Conservation (phyloP, 2,888 invertebrate species). For the Dascillus cervinus region DNA sequence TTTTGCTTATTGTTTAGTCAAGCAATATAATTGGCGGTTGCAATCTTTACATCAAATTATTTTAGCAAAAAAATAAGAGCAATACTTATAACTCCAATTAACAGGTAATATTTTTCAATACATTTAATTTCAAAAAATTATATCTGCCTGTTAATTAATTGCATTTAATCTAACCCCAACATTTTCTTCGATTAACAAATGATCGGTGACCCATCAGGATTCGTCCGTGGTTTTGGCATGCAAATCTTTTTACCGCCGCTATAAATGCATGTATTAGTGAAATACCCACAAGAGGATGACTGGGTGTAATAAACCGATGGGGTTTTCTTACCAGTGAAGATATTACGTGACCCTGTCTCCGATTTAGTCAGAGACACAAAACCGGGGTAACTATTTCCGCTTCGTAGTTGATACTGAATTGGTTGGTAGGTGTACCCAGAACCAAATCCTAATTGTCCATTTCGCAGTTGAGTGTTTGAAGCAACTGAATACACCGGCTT, state of each 20-base stretch:
- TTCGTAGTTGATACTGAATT: conserved; percentile 32
- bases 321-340: conserved; percentile 59
- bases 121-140: too few relatives aligned
- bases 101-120: too few relatives aligned
- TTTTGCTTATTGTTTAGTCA: too few relatives aligned
- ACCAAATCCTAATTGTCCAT: conserved; percentile 33
- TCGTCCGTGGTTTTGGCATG: conserved; percentile 69
- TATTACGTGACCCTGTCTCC: conserved; percentile 57
- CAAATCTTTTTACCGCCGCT: conserved; percentile 75
- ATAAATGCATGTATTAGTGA: conserved; percentile 77
- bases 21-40: too few relatives aligned
- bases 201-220: conserved; percentile 66
- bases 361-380: conserved; percentile 76
- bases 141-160: too few relatives aligned
- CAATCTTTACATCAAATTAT: too few relatives aligned
- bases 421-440: conserved; percentile 37
- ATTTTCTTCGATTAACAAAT: too few relatives aligned
- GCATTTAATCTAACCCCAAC: too few relatives aligned
- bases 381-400: conserved; percentile 47
- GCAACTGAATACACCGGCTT: conserved; percentile 34
- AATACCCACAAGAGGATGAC: conserved; percentile 80
- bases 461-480: conserved; percentile 31
- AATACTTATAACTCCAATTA: too few relatives aligned
- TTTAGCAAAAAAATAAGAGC: too few relatives aligned
- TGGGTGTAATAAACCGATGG: conserved; percentile 78